phyloP scores from a whole-genome alignment of 1,140 invertebrate genomes.

The Temnothorax longispinosus region DNA sequence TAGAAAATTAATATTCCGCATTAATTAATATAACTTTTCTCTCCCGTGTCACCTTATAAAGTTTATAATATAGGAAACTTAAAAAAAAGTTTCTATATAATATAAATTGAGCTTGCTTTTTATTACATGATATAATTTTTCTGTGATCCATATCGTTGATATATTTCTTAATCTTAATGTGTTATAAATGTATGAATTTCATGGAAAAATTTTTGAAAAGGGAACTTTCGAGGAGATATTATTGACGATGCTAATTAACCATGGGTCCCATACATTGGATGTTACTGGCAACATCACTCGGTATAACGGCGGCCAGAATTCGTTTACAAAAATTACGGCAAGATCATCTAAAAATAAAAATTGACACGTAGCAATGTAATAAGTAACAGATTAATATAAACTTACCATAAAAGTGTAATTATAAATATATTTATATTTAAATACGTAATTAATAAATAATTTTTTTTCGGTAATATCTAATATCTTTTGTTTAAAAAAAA shows the following conservation, averaged over 20 bases:
- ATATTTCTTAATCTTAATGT: background rate
- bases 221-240: background rate
- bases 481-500: background rate
- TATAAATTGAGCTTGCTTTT: background rate
- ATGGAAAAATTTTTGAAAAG: constrained; percentile 13
- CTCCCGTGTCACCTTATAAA: background rate
- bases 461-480: background rate
- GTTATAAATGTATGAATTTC: background rate
- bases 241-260: background rate
- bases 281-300: background rate
- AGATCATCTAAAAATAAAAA: constrained; percentile 25
- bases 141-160: background rate
- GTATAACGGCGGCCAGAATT: background rate
- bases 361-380: background rate
- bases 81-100: background rate
- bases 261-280: background rate
- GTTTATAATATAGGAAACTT: background rate
- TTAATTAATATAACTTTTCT: background rate
- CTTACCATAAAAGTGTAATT: background rate
- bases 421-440: background rate
- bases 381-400: background rate
- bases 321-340: background rate
- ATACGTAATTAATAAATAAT: background rate
- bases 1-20: background rate
- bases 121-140: background rate